phyloP scores from a whole-genome alignment of 2,888 invertebrate genomes.

The Linnaemya vulpina region DNA sequence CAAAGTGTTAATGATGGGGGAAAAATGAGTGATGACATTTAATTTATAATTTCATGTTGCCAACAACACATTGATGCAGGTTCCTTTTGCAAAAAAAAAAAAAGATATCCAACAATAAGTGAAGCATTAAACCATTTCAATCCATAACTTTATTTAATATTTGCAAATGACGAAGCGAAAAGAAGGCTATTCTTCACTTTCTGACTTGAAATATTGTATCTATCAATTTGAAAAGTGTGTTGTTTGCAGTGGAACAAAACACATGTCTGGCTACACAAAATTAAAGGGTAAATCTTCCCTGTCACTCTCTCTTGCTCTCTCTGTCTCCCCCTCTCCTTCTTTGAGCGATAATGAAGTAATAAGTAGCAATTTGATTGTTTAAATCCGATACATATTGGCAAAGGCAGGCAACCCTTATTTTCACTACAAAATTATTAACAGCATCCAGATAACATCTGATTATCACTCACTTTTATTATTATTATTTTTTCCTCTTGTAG shows the following conservation, averaged over 20 bases:
- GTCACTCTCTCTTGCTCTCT: not conserved
- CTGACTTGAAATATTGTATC: conserved; percentile 9
- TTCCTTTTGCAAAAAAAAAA: not conserved
- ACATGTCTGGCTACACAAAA: conserved; percentile 47
- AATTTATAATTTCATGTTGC: conserved; percentile 58
- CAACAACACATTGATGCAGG: conserved; percentile 59
- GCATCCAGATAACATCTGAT: conserved; percentile 68
- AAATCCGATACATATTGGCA: conserved; percentile 60
- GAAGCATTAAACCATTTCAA: not conserved
- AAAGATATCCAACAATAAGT: conserved; percentile 7
- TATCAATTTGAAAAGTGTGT: conserved; percentile 16
- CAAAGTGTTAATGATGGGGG: conserved; percentile 16
- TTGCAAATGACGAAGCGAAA: conserved; percentile 55
- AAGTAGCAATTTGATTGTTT: conserved; percentile 40
- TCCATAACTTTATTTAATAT: conserved; percentile 53
- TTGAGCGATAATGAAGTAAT: conserved; percentile 44
- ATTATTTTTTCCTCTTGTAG: not conserved
- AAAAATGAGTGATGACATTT: conserved; percentile 64
- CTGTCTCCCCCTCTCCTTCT: not conserved
- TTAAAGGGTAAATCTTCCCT: conserved; percentile 58
- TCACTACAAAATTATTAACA: conserved; percentile 43
- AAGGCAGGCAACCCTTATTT: conserved; percentile 61
- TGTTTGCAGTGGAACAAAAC: conserved; percentile 49
- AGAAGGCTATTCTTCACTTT: conserved; percentile 40
- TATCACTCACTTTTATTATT: conserved; percentile 55